phyloP scores from a whole-genome alignment of 1,140 invertebrate genomes.

The Saccostrea cuccullata region DNA sequence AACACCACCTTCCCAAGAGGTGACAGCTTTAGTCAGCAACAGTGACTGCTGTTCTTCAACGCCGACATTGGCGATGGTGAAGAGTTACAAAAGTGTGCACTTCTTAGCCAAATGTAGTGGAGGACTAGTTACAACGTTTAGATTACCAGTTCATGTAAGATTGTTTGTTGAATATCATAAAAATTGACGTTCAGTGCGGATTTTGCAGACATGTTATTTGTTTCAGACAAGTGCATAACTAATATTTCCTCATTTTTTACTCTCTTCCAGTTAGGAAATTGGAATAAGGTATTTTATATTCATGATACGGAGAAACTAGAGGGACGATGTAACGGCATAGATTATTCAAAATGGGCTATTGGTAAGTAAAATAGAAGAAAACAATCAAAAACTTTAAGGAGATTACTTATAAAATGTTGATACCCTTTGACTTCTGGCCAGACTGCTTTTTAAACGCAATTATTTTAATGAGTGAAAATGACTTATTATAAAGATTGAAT shows the following conservation, averaged over 20 bases:
- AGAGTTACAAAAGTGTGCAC: conserved; percentile 26
- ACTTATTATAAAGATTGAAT: neutral
- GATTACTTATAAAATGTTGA: too few species aligned
- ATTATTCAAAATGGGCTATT: neutral
- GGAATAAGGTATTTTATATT: conserved; percentile 40
- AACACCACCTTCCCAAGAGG: neutral
- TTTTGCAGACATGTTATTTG: neutral
- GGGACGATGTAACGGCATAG: conserved; percentile 4
- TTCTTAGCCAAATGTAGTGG: conserved; percentile 28
- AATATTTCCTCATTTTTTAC: neutral
- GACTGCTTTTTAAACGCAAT: too few species aligned
- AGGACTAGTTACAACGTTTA: neutral
- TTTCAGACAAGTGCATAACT: neutral
- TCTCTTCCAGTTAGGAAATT: conserved; percentile 32
- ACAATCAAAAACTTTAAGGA: too few species aligned
- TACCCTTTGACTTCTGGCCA: too few species aligned
- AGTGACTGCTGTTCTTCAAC: conserved; percentile 36
- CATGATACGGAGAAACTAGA: conserved; percentile 21
- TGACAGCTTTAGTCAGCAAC: conserved; percentile 41
- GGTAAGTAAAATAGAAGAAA: neutral
- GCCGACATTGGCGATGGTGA: conserved; percentile 8
- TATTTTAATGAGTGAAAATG: too few species aligned
- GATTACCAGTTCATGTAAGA: conserved; percentile 27
- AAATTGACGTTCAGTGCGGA: neutral
- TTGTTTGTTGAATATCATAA: neutral